phyloP scores from a whole-genome alignment of 2,113 vertebrate species.

The Ceratotherium simum region DNA sequence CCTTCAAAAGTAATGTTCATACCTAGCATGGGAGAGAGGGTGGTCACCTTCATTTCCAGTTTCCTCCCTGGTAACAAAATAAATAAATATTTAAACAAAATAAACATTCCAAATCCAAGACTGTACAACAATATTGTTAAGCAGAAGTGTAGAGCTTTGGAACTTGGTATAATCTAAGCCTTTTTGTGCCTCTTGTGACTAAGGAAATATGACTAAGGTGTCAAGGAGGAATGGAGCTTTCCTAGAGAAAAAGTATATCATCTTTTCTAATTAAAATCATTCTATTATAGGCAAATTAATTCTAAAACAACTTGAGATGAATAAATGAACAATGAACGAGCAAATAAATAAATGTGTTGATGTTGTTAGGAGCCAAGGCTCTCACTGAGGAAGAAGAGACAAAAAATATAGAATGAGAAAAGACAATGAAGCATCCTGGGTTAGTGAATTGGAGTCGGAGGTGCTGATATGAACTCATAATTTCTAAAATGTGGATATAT shows the following conservation, averaged over 20 bases:
- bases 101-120: constrained; percentile 4
- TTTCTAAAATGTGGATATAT: background rate
- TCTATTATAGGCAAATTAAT: background rate
- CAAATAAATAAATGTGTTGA: background rate
- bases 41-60: background rate
- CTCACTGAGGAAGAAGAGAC: background rate
- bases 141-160: background rate
- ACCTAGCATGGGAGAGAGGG: background rate
- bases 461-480: background rate
- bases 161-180: background rate
- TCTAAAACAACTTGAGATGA: background rate
- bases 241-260: background rate
- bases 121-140: background rate
- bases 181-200: background rate
- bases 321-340: background rate
- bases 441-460: background rate
- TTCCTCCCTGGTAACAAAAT: background rate
- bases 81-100: constrained; percentile 9
- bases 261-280: background rate
- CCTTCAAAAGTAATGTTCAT: background rate
- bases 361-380: background rate
- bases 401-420: background rate
- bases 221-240: background rate
- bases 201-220: background rate
- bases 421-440: background rate